Percentiles rank a stretch among this genome's conserved stretches.
These are phyloP conservation scores for Gymnocheta viridis DNA, from an alignment of 2,888 invertebrate genomes.

Conservation along the genomic window DNA sequence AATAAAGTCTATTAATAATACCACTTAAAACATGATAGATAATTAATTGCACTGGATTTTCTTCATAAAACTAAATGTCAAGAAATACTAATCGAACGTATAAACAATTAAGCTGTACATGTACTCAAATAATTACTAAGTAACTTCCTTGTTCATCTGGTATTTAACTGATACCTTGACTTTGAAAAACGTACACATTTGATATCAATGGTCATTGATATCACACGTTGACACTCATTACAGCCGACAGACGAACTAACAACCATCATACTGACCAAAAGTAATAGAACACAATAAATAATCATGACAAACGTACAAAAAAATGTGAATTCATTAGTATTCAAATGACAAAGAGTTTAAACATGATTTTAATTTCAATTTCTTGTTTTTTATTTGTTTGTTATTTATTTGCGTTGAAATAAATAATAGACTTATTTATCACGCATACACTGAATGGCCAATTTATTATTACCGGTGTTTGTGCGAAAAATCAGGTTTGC, in stretches of 20 bases:
- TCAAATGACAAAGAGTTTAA: constrained; percentile 38
- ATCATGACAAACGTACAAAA: not conserved
- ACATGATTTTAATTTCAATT: constrained; percentile 51
- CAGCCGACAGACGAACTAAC: not conserved
- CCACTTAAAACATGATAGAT: too few species aligned
- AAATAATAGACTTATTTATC: not conserved
- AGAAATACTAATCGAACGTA: not conserved
- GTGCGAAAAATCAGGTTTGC: too few species aligned
- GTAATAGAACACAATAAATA: not conserved
- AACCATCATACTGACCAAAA: not conserved
- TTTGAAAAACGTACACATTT: constrained; percentile 58
- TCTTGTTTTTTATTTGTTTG: constrained; percentile 6
- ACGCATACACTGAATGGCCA: not conserved
- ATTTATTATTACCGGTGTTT: not conserved
- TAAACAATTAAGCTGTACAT: not conserved
- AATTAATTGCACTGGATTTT: constrained; percentile 39
- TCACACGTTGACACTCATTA: constrained; percentile 2
- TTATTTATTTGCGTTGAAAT: not conserved
- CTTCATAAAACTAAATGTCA: not conserved
- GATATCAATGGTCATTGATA: constrained; percentile 50
- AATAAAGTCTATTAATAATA: too few species aligned
- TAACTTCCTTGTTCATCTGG: constrained; percentile 53
- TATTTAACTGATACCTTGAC: constrained; percentile 51
- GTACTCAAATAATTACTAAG: not conserved
- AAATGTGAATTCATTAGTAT: constrained; percentile 50